Evolutionary conservation across 2,888 invertebrate genomes (phyloP).

Genomic region (Athalia circularis): DNA sequence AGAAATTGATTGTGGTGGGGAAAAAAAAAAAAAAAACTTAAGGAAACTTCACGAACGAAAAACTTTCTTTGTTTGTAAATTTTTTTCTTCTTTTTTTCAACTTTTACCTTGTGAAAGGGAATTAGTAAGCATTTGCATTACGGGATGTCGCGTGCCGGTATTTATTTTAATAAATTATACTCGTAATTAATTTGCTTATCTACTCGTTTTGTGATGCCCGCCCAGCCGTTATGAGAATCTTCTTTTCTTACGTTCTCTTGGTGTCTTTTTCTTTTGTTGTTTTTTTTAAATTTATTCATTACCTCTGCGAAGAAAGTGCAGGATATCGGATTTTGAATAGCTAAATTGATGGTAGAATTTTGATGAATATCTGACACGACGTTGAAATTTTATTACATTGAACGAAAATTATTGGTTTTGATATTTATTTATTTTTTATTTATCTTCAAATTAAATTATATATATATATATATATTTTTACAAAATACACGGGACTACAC

Average conservation of each 20-base stretch:
- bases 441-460: too few species aligned
- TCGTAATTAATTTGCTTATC: background rate
- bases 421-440: too few species aligned
- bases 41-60: background rate
- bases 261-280: background rate
- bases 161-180: slow-evolving; percentile 6
- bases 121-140: background rate
- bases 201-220: background rate
- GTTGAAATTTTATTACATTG: too few species aligned
- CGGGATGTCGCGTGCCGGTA: background rate
- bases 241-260: background rate
- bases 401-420: too few species aligned
- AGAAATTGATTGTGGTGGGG: background rate
- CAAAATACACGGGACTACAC: background rate
- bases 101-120: background rate
- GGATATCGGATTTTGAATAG: too few species aligned
- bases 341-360: too few species aligned
- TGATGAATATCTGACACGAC: too few species aligned
- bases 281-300: background rate
- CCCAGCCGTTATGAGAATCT: too few species aligned
- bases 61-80: background rate
- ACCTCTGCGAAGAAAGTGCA: too few species aligned
- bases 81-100: slow-evolving; percentile 1
- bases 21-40: background rate
- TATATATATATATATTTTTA: background rate